Conservation (phyloP, 2,113 vertebrate genomes). For the Cervus canadensis region DNA sequence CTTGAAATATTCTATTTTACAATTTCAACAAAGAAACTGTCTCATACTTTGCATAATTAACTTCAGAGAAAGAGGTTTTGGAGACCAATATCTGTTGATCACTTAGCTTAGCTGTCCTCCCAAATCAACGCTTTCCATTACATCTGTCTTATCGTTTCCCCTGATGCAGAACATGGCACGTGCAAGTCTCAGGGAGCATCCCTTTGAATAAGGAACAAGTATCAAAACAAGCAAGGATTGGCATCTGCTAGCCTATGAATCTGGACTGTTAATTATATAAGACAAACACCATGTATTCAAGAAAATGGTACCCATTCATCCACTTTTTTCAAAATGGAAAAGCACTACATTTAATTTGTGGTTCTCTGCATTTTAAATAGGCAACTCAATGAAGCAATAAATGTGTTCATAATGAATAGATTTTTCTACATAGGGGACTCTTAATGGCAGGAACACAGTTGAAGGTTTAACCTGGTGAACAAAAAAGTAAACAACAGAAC, state of each 20-base stretch:
- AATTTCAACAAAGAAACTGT: constrained; percentile 49
- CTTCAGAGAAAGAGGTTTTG: neutral
- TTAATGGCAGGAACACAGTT: constrained; percentile 53
- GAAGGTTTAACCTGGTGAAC: constrained; percentile 61
- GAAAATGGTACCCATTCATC: constrained; percentile 61
- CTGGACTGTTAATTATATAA: constrained; percentile 65
- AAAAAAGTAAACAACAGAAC: constrained; percentile 55
- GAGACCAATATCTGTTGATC: neutral
- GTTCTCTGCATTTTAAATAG: constrained; percentile 75
- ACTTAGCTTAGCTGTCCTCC: constrained; percentile 3
- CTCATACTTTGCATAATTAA: constrained; percentile 26
- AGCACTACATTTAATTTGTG: constrained; percentile 72
- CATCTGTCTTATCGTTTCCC: neutral
- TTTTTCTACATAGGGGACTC: constrained; percentile 67
- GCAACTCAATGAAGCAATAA: constrained; percentile 76
- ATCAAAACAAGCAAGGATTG: constrained; percentile 43
- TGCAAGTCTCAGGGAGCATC: constrained; percentile 43
- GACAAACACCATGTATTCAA: constrained; percentile 61
- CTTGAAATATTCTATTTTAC: constrained; percentile 42
- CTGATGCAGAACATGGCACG: neutral
- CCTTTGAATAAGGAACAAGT: constrained; percentile 45
- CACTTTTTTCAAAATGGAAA: constrained; percentile 41
- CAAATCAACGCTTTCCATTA: constrained; percentile 33
- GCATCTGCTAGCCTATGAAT: constrained; percentile 54
- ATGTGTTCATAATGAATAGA: constrained; percentile 74